A percentile compares a stretch with the other conserved stretches of the same genome.
Evolutionary conservation across 2,888 invertebrate species (phyloP).

Genomic region (Timema cristinae): DNA sequence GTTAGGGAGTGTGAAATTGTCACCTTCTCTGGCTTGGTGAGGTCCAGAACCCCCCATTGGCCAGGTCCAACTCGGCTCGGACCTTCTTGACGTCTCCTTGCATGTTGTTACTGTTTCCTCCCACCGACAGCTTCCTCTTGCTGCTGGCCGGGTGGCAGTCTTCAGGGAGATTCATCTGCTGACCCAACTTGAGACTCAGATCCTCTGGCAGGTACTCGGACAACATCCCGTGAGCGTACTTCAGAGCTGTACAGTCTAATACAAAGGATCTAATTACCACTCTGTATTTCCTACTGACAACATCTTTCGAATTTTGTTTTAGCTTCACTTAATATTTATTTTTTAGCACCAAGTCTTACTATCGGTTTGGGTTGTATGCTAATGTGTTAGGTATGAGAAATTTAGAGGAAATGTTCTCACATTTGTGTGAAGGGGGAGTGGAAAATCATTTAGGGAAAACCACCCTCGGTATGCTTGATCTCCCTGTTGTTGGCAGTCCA

Average conservation of each 20-base stretch:
- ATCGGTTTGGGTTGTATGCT: no score
- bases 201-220: slow-evolving; percentile 73
- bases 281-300: no score
- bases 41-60: slow-evolving; percentile 38
- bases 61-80: slow-evolving; percentile 25
- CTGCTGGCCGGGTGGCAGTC: slow-evolving; percentile 40
- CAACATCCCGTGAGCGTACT: slow-evolving; percentile 74
- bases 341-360: no score
- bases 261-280: no score
- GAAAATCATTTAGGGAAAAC: no score
- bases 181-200: slow-evolving; percentile 59
- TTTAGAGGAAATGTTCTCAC: no score
- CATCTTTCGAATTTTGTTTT: no score
- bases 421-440: no score
- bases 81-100: slow-evolving; percentile 23
- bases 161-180: slow-evolving; percentile 61
- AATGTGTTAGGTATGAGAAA: no score
- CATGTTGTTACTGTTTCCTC: slow-evolving; percentile 20
- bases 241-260: slow-evolving; percentile 41
- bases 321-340: no score
- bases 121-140: slow-evolving; percentile 46
- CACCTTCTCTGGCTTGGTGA: slow-evolving; percentile 44
- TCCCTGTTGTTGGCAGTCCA: no score
- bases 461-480: no score
- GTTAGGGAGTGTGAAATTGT: slow-evolving; percentile 18